phyloP scores from a whole-genome alignment of 2,797 vertebrate species.

The Chaetodon trifasciatus region DNA sequence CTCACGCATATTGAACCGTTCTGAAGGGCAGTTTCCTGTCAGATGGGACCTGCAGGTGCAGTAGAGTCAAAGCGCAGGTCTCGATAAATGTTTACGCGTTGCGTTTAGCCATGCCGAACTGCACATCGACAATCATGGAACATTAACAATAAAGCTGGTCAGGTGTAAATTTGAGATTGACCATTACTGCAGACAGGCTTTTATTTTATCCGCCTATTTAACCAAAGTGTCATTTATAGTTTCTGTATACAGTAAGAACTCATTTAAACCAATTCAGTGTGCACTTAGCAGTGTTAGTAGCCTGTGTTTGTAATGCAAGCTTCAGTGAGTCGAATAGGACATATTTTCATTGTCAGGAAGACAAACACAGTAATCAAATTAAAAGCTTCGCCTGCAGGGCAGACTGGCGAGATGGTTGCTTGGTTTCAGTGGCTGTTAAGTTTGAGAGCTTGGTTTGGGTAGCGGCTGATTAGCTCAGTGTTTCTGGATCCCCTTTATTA shows the following conservation, averaged over 20 bases:
- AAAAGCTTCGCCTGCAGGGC: constrained; percentile 38
- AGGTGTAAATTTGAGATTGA: constrained; percentile 28
- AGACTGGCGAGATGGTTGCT: constrained; percentile 50
- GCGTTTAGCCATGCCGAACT: constrained; percentile 39
- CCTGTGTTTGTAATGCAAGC: constrained; percentile 20
- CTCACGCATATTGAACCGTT: constrained; percentile 65
- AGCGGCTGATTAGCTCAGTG: constrained; percentile 71
- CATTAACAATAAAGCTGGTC: constrained; percentile 22
- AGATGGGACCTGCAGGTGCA: constrained; percentile 31
- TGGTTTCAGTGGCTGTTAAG: constrained; percentile 74
- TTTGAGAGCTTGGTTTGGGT: constrained; percentile 71
- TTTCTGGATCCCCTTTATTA: constrained; percentile 67
- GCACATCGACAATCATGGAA: constrained; percentile 6
- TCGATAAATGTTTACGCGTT: constrained; percentile 4
- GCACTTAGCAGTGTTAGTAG: too few relatives aligned
- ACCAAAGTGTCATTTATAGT: constrained; percentile 38
- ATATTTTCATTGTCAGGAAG: constrained; percentile 35
- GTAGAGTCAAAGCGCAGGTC: constrained; percentile 36
- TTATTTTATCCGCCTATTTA: constrained; percentile 42
- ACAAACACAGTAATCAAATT: constrained; percentile 32
- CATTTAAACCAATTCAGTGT: constrained; percentile 15
- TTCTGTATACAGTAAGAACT: constrained; percentile 19
- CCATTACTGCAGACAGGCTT: constrained; percentile 9
- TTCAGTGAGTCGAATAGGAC: constrained; percentile 18
- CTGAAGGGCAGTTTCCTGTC: constrained; percentile 68